Conservation (phyloP, 2,797 vertebrate genomes). For the Protonibea diacanthus region DNA sequence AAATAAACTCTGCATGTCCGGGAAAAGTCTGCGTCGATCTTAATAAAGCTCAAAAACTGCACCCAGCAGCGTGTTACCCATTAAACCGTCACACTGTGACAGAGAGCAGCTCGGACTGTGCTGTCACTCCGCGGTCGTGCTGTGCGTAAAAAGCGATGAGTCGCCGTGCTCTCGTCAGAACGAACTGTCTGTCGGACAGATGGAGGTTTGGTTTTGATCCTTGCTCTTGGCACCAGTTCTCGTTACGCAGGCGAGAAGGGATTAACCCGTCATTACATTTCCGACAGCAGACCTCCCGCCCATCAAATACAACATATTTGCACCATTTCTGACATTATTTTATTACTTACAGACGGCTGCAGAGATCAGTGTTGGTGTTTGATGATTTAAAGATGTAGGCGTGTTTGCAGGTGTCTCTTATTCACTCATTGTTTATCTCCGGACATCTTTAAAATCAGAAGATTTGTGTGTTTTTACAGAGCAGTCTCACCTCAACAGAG, state of each 20-base stretch:
- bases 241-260: conserved; percentile 68
- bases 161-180: conserved; percentile 24
- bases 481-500: conserved; percentile 1
- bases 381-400: neutral
- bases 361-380: neutral
- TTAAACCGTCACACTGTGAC: neutral
- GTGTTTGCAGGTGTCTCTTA: neutral
- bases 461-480: neutral
- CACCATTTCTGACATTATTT: neutral
- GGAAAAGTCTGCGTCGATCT: rapidly evolving
- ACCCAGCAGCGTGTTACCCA: rapidly evolving
- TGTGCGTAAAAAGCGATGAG: conserved; percentile 65
- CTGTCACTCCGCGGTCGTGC: neutral
- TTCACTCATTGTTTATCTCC: neutral
- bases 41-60: neutral
- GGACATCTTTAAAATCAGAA: neutral
- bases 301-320: neutral
- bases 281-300: conserved; percentile 30
- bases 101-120: conserved; percentile 1
- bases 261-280: conserved; percentile 55
- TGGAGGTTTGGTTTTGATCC: conserved; percentile 59
- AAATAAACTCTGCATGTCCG: neutral
- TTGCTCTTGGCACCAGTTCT: conserved; percentile 43
- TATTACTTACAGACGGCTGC: neutral
- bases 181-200: conserved; percentile 57